A percentile compares a stretch with the other conserved stretches of the same genome.
These are phyloP conservation scores for Centropus unirufus DNA, from an alignment of 2,113 vertebrate species.

Conservation along the genomic window DNA sequence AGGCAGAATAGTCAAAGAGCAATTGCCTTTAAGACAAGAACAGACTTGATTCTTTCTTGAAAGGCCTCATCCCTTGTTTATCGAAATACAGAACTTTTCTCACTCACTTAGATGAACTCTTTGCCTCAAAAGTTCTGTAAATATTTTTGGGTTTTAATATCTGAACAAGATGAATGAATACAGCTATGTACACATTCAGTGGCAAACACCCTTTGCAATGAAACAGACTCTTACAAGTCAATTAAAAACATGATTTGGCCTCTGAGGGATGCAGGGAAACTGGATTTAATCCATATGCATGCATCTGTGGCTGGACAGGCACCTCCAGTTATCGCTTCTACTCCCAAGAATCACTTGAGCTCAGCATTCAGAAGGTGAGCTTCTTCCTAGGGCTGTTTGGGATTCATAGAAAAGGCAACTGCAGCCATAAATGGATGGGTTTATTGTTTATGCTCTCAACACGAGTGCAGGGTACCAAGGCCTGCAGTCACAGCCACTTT, in stretches of 20 bases:
- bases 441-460: not conserved
- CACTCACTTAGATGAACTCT: not conserved
- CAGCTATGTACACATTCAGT: not conserved
- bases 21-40: conserved; percentile 19
- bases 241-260: not conserved
- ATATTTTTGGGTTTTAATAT: not conserved
- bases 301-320: not conserved
- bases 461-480: rapidly evolving
- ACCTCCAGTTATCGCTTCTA: not conserved
- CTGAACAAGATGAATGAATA: not conserved
- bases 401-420: not conserved
- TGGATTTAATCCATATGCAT: not conserved
- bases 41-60: not conserved
- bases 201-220: not conserved
- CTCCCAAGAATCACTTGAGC: not conserved
- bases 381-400: not conserved
- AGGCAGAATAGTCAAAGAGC: not conserved
- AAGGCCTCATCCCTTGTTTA: not conserved
- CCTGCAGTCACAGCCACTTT: not conserved
- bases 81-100: not conserved
- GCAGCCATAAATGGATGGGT: not conserved
- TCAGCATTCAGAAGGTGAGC: not conserved
- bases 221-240: not conserved
- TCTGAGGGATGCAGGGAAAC: not conserved
- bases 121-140: not conserved